phyloP scores from a whole-genome alignment of 2,888 invertebrate genomes.

The Scaptodrosophila latifasciaeformis region DNA sequence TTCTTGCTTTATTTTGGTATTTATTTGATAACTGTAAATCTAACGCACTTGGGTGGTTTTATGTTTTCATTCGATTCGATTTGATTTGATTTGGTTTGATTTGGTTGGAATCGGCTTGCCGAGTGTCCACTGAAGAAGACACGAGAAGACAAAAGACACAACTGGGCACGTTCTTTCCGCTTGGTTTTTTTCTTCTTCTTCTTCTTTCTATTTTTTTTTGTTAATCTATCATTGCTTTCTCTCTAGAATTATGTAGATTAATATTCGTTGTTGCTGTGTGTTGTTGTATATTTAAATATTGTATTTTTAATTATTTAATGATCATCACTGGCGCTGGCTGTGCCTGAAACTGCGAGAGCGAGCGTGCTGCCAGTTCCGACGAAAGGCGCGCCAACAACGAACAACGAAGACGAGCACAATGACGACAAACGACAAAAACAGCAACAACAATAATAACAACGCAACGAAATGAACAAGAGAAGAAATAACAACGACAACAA shows the following conservation, averaged over 20 bases:
- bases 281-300: constrained; percentile 7
- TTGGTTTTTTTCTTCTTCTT: not conserved
- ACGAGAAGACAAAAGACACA: constrained; percentile 11
- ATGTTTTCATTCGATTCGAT: too few relatives aligned
- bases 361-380: constrained; percentile 41
- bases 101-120: too few relatives aligned
- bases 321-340: constrained; percentile 50
- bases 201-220: too few relatives aligned
- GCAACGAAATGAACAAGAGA: constrained; percentile 19
- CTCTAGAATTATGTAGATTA: too few relatives aligned
- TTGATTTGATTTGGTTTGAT: too few relatives aligned
- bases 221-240: too few relatives aligned
- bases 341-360: constrained; percentile 51
- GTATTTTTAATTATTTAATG: constrained; percentile 22
- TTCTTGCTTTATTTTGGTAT: constrained; percentile 17
- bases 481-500: constrained; percentile 18
- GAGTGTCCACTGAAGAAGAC: not conserved
- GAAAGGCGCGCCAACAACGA: constrained; percentile 55
- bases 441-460: constrained; percentile 19
- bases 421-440: not conserved
- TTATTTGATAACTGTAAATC: constrained; percentile 1
- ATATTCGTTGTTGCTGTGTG: constrained; percentile 2
- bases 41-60: too few relatives aligned
- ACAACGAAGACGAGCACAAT: constrained; percentile 21
- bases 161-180: constrained; percentile 3